Evolutionary conservation across 2,888 invertebrate species (phyloP), one percentile per base, ranked within the genome.

Genomic region (Congeria kusceri): DNA sequence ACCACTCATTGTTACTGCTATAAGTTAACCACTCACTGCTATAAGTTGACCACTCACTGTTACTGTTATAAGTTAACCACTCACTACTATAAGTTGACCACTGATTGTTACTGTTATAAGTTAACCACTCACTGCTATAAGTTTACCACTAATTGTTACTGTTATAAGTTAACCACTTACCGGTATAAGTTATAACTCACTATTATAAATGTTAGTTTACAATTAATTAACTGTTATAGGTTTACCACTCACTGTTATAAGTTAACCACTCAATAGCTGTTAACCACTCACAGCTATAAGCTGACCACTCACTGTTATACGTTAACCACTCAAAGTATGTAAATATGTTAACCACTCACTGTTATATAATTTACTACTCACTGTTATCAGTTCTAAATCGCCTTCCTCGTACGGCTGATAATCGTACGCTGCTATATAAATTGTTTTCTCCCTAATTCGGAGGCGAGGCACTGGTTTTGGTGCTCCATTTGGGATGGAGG

Each of bases 361-460:
- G 20, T 56, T 13, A 44, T 23, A 27, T 46, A 32, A 67, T 25
- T 28, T 15, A 53, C 39, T 39, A 15, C 83, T 77, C 80, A 91
- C 91, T 66, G 85, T 83, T 28, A 86, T 70, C 13, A 91, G 77
- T 77, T 87, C 87, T 28, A 91, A 58, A 75, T 91, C 91, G 25
- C 87, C 88, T 15, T 88, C 87, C 62, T 90, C 89, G 53, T 85
- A 84, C n/a, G 91, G 90, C 46, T 85, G 84, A 58, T 87, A 91
- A 72, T 89, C 89, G 78, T 89, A 91, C 11, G 91, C 85, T 44
- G 91, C 91, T 7, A 92, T 80, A 74, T 84, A 90, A 0, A 86
- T 71, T 58, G 85, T 88, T 63, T 83, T 86, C 66, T 81, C 82
- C 49, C 62, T 32, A 66, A 72, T 44, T 27, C 65, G 49, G 25